Base-by-base conservation (phyloP, 2,113 vertebrate genomes). In the Microcebus griseorufus region DNA sequence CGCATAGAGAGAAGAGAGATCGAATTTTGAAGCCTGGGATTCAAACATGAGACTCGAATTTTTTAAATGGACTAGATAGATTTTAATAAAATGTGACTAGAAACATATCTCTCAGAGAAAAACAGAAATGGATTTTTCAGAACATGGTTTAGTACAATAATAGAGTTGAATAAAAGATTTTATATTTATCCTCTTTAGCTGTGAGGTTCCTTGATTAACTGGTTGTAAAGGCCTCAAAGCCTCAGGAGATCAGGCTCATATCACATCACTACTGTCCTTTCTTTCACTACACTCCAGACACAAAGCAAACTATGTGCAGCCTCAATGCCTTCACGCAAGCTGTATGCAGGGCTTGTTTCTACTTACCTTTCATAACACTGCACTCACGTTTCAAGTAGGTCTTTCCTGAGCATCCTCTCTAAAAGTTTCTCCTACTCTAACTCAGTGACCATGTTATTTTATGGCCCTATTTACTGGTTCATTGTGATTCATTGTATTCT, bases 21-120 rank as follows among this genome's bases (percentile, higher is more conserved):
- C 42, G 12, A 51, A 69, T 2, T 82, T 20, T 34, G 34, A 92
- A 87, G 55, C 0, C 42, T 5, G 1, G 9, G 3, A 23, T 69
- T 86, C 25, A 91, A 34, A 75, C 70, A 29, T 10, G 20, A 76
- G 29, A 69, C 6, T 55, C 13, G 1, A 53, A 55, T 7, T 67
- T 72, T 88, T 84, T 13, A 58, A 51, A 23, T 51, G 9, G 5
- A 53, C 0, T 60, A 20, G 18, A 14, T 0, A 64, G 8, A 70
- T 90, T 53, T 88, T 34, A 69, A 72, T n/a, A 64, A 94, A 95
- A 65, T 39, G 34, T 86, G 34, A 81, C 10, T 51, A 51, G 34
- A 90, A 75, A 76, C 5, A 22, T 0, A 51, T 22, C 39, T 79
- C 45, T 82, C 9, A 14, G 51, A 20, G 87, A 62, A 51, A 80